Evolutionary conservation across 2,888 invertebrate species (phyloP).

Genomic region (Leptinotarsa rubiginosa): DNA sequence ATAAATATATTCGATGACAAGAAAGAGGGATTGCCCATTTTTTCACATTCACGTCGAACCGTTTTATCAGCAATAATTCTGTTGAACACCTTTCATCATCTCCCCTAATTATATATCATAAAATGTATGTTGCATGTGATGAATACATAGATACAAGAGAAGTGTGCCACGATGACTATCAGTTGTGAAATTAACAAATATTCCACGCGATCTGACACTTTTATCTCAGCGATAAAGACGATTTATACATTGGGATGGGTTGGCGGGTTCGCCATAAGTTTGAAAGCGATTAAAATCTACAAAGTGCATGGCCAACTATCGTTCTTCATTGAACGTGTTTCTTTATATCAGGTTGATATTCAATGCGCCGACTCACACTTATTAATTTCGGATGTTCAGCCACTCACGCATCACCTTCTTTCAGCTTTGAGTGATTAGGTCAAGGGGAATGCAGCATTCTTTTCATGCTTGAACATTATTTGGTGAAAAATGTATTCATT

Average conservation of each 20-base stretch:
- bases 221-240: conserved; percentile 16
- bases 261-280: conserved; percentile 16
- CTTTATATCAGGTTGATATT: not conserved
- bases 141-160: conserved; percentile 17
- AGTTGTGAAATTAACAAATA: conserved; percentile 15
- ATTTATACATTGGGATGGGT: conserved; percentile 3
- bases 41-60: not conserved
- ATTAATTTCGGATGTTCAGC: too few species aligned
- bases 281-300: conserved; percentile 1
- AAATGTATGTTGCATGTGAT: conserved; percentile 18
- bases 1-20: too few species aligned
- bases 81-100: conserved; percentile 15
- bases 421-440: too few species aligned
- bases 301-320: not conserved
- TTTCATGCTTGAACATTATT: too few species aligned
- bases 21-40: too few species aligned
- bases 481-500: too few species aligned
- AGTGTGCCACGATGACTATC: conserved; percentile 19
- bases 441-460: too few species aligned
- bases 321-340: not conserved
- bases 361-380: not conserved
- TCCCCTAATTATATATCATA: conserved; percentile 11
- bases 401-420: too few species aligned
- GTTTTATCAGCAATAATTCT: not conserved
- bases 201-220: conserved; percentile 1